Percentiles rank a stretch among this genome's conserved stretches.
Conservation (phyloP, 2,888 invertebrate genomes). For the Baronia brevicornis region DNA sequence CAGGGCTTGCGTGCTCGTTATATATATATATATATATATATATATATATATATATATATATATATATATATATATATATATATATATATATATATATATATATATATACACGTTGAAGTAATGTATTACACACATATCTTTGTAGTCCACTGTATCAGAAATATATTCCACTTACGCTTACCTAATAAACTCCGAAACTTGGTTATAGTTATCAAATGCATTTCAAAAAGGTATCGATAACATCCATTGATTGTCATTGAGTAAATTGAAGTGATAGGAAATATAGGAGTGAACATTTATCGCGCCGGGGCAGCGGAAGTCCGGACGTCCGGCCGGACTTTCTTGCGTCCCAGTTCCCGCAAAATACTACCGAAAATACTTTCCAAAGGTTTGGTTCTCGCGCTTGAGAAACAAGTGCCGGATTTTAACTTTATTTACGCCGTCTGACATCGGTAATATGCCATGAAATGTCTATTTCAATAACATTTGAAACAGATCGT, state of each 20-base stretch:
- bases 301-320: conserved; percentile 40
- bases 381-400: conserved; percentile 39
- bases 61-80: no score
- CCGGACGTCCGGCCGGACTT: conserved; percentile 37
- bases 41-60: no score
- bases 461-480: conserved; percentile 26
- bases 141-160: conserved; percentile 14
- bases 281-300: conserved; percentile 35
- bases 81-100: no score
- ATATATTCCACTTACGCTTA: conserved; percentile 18
- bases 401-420: conserved; percentile 52
- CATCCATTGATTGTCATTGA: conserved; percentile 17
- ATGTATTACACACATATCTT: conserved; percentile 6
- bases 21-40: no score
- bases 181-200: no score
- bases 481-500: no score
- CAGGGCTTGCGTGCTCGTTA: no score
- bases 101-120: no score
- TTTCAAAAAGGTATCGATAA: no score
- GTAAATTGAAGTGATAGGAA: conserved; percentile 20
- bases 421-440: conserved; percentile 50
- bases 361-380: conserved; percentile 49
- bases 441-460: conserved; percentile 22
- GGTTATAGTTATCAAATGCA: no score
- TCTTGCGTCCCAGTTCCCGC: conserved; percentile 41